These are phyloP conservation scores for Dipodomys ordii DNA, from an alignment of 2,113 vertebrate species.

Conservation along the genomic window DNA sequence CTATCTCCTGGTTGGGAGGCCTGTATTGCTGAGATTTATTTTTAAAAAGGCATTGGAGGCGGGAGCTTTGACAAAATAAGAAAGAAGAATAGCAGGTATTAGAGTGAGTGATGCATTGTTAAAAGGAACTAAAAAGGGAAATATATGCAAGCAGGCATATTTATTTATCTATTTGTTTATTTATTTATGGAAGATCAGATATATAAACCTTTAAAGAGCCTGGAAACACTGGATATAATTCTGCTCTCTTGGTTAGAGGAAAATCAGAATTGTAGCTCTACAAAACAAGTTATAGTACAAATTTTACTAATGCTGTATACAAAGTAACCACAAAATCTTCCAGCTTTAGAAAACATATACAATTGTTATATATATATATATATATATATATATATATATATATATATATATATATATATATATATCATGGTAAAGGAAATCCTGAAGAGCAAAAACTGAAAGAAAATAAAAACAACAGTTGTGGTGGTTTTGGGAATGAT, in stretches of 20 bases:
- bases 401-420: too few species aligned
- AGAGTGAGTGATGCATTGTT: background rate
- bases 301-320: background rate
- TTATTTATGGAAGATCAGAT: background rate
- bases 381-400: too few species aligned
- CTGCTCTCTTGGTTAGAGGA: background rate
- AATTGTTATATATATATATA: background rate
- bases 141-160: background rate
- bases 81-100: background rate
- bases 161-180: background rate
- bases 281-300: conserved; percentile 4
- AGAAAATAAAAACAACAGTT: background rate
- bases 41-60: too few species aligned
- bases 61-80: background rate
- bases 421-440: background rate
- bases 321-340: background rate
- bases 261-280: background rate
- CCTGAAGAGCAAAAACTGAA: background rate
- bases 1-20: background rate
- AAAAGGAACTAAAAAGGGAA: background rate
- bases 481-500: background rate
- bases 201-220: background rate
- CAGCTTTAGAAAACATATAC: background rate
- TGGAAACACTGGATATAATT: background rate
- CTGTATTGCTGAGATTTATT: background rate